Percentiles rank a stretch among this genome's conserved stretches.
These are phyloP conservation scores for Matsumurasca onukii DNA, from an alignment of 1,140 invertebrate genomes.

Conservation along the genomic window DNA sequence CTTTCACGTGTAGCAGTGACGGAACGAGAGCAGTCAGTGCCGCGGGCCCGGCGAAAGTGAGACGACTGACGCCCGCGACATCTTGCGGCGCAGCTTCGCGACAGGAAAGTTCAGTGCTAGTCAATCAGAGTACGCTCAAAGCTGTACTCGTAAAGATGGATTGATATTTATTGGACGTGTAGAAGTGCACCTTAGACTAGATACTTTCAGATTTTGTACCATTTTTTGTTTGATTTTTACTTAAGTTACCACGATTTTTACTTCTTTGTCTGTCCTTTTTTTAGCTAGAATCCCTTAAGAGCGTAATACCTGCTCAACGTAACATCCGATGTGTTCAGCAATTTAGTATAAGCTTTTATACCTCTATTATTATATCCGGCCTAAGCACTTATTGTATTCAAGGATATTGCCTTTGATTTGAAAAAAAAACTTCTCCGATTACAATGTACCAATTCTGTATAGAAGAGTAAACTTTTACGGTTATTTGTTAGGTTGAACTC, in stretches of 20 bases:
- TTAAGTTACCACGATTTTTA: constrained; percentile 28
- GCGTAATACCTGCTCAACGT: not conserved
- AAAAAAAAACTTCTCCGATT: no score
- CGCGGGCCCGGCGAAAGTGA: constrained; percentile 1
- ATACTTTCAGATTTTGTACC: constrained; percentile 2
- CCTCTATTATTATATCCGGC: not conserved
- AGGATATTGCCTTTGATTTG: no score
- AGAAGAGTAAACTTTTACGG: no score
- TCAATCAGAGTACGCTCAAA: not conserved
- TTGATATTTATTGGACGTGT: constrained; percentile 20
- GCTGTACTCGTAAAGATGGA: constrained; percentile 3
- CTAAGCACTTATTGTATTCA: no score
- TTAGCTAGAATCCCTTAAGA: not conserved
- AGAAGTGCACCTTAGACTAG: not conserved
- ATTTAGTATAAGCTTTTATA: not conserved
- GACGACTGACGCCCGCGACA: not conserved
- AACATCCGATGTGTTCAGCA: constrained; percentile 6
- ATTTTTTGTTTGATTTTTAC: constrained; percentile 16
- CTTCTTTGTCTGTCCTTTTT: constrained; percentile 17
- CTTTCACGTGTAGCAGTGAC: not conserved
- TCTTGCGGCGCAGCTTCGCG: not conserved
- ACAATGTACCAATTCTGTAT: no score
- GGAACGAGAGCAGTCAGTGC: not conserved
- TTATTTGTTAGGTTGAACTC: no score
- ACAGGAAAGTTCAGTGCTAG: constrained; percentile 26